Percentiles rank a stretch among this genome's conserved stretches.
Conservation (phyloP, 2,113 vertebrate genomes). For the Syngnathoides biaculeatus region DNA sequence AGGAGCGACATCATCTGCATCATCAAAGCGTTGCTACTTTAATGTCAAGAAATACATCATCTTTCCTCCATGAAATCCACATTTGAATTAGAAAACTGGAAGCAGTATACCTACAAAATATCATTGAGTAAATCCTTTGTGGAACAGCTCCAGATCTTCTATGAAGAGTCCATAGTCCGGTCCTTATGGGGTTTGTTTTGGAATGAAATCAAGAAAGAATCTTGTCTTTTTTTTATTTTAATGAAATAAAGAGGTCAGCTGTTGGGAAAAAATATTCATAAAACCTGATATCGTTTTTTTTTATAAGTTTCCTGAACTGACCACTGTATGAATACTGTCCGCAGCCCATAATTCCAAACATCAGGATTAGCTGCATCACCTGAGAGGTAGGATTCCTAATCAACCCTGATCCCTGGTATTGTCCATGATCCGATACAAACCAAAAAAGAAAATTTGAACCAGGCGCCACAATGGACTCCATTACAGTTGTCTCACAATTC, state of each 20-base stretch:
- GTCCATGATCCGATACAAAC: neutral
- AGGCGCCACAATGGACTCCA: too few relatives aligned
- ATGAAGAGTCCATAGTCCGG: neutral
- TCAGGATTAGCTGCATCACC: neutral
- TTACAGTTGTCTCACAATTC: too few relatives aligned
- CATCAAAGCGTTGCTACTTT: slow-evolving; percentile 5
- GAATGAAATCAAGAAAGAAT: too few relatives aligned
- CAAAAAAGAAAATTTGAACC: neutral
- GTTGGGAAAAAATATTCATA: too few relatives aligned
- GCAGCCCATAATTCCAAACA: neutral
- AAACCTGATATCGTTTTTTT: too few relatives aligned
- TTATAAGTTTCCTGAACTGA: too few relatives aligned
- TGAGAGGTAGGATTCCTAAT: too few relatives aligned
- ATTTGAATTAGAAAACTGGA: neutral
- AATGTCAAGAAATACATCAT: slow-evolving; percentile 4
- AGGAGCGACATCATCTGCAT: neutral
- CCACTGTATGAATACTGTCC: too few relatives aligned
- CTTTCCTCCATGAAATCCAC: neutral
- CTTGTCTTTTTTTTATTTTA: too few relatives aligned
- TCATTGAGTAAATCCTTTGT: neutral
- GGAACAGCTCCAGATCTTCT: neutral
- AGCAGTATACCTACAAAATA: neutral
- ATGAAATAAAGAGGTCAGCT: neutral
- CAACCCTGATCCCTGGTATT: too few relatives aligned
- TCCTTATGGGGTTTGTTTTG: neutral